Evolutionary conservation across 1,140 invertebrate genomes (phyloP), one percentile per base, ranked within the genome.

Genomic region (Portunus trituberculatus): DNA sequence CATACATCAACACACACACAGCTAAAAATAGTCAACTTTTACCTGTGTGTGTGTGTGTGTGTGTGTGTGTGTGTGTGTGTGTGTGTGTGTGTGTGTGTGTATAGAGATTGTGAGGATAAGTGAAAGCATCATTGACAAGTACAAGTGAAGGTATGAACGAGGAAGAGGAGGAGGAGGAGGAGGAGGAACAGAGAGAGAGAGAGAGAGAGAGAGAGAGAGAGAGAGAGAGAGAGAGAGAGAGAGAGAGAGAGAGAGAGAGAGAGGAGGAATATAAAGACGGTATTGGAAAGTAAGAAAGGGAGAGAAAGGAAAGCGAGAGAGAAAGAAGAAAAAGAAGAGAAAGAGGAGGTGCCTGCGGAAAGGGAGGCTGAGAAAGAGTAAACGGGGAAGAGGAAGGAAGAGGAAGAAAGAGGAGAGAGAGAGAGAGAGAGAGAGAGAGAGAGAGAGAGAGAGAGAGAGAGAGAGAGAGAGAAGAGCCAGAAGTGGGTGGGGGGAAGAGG

Each of bases 221-320:
- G 88, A 89, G 29, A 89, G 88, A 89, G 48, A 89, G 88, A 89
- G 88, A 89, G 39, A 89, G 88, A 45, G 88, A 89, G 32, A 89
- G 88, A 45, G 31, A 46, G 31, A 45, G 39, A 90, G 88, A 90
- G 88, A 90, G 88, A 90, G 88, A 46, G 39, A 48, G 88, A 90
- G 88, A 46, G 88, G 88, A 90, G 2, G 48, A 16, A 90, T 39
- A 90, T 14, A 88, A n/a, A 45, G 29, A n/a, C 14, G 28, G 84
- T n/a, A 28, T 3, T 0, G 31, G 86, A 39, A 31, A 46, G 14
- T 48, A 16, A 90, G 45, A 90, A 20, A 90, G 45, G 20, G 32
- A 45, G 87, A 45, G 32, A 46, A 39, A 90, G 12, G 20, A 25
- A 45, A 10, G 52, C 16, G 52, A 59, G 52, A 20, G 52, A 10